Percentiles rank a stretch among this genome's conserved stretches.
phyloP scores from a whole-genome alignment of 2,113 vertebrate genomes.

The Castor canadensis region DNA sequence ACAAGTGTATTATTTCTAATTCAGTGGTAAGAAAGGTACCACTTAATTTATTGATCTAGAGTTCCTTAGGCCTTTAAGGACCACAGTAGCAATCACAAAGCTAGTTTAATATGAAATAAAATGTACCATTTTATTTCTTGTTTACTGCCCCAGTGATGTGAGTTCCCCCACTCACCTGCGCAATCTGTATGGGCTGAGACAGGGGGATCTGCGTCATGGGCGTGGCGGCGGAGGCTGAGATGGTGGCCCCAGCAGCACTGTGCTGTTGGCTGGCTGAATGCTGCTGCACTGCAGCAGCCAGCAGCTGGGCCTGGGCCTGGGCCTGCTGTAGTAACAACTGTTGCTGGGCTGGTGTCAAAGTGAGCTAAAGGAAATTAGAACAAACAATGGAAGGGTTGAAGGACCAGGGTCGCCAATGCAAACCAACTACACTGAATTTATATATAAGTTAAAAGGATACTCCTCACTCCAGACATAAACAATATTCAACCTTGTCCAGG shows the following conservation, averaged over 20 bases:
- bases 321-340: slow-evolving; percentile 98
- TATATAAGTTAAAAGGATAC: background rate
- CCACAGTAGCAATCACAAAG: background rate
- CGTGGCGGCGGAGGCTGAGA: slow-evolving; percentile 98
- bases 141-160: fast-evolving
- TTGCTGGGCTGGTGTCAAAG: slow-evolving; percentile 96
- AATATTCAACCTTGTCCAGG: slow-evolving; percentile 56
- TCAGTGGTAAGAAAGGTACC: background rate
- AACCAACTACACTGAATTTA: no score
- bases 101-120: background rate
- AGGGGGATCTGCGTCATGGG: slow-evolving; percentile 98
- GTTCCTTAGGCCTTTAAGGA: background rate
- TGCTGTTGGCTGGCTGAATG: slow-evolving; percentile 98
- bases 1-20: slow-evolving; percentile 60
- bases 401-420: background rate
- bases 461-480: background rate
- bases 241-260: slow-evolving; percentile 95
- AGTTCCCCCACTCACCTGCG: slow-evolving; percentile 86
- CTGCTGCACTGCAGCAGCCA: slow-evolving; percentile 97
- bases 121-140: background rate
- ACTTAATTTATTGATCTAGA: background rate
- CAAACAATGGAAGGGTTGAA: slow-evolving; percentile 59
- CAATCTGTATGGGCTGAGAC: slow-evolving; percentile 98
- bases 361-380: slow-evolving; percentile 88
- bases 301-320: slow-evolving; percentile 98